Conservation (phyloP, 92 coral and sea anemone species). For the Epizoanthus ramosus region DNA sequence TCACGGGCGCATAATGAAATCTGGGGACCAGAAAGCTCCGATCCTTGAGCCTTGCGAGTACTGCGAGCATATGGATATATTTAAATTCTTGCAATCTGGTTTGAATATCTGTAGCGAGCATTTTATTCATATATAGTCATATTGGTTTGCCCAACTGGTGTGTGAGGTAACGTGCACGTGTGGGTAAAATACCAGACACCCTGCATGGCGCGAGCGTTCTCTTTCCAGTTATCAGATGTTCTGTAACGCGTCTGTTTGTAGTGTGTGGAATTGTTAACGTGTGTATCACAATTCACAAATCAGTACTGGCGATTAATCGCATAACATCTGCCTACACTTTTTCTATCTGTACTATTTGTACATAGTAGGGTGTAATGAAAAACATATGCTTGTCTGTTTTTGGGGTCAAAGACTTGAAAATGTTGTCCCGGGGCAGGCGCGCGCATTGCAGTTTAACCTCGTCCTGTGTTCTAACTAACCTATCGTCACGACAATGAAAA, state of each 20-base stretch:
- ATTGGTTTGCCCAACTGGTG: not conserved
- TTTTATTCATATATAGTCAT: not conserved
- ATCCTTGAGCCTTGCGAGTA: not conserved
- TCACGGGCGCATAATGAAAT: not conserved
- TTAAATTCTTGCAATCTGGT: constrained; percentile 17
- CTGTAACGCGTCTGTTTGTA: not conserved
- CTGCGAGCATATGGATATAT: constrained; percentile 11
- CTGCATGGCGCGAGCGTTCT: not conserved
- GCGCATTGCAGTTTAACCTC: too few species aligned
- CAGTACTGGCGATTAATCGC: not conserved
- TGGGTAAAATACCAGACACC: not conserved
- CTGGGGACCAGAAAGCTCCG: not conserved
- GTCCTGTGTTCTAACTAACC: constrained; percentile 8
- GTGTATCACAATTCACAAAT: not conserved
- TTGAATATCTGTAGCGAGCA: constrained; percentile 1
- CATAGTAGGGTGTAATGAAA: not conserved
- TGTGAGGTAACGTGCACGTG: not conserved
- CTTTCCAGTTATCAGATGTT: not conserved
- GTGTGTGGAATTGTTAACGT: not conserved
- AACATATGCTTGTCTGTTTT: not conserved
- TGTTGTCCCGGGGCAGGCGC: not conserved
- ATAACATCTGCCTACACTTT: not conserved
- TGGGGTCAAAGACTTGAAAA: not conserved
- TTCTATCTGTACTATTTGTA: not conserved
- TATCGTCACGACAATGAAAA: constrained; percentile 10